Conservation (phyloP, 2,888 invertebrate genomes). For the Aplocera efformata region DNA sequence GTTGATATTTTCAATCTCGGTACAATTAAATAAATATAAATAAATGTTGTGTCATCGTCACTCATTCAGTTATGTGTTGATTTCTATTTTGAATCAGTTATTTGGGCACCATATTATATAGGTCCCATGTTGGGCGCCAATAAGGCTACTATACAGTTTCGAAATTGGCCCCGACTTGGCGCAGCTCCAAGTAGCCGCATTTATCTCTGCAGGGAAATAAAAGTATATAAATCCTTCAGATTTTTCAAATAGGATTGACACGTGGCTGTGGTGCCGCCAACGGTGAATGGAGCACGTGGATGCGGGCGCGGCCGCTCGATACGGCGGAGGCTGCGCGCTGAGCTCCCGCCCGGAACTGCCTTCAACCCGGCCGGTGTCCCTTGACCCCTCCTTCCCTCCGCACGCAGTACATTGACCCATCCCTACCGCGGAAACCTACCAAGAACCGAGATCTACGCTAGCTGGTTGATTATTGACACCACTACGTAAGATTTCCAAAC, state of each 20-base stretch:
- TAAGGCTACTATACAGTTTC: constrained; percentile 19
- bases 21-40: too few species aligned
- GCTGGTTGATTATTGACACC: constrained; percentile 43
- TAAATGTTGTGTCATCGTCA: too few species aligned
- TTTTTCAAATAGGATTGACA: constrained; percentile 37
- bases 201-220: constrained; percentile 12
- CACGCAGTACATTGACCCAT: constrained; percentile 36
- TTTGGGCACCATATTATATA: neutral
- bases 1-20: too few species aligned
- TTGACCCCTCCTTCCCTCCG: constrained; percentile 43
- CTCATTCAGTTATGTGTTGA: too few species aligned
- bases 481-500: constrained; percentile 47
- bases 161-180: constrained; percentile 18
- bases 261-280: constrained; percentile 44
- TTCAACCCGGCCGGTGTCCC: constrained; percentile 40
- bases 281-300: constrained; percentile 66
- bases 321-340: constrained; percentile 67
- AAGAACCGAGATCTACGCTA: constrained; percentile 43
- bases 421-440: constrained; percentile 27
- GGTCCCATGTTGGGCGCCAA: constrained; percentile 32
- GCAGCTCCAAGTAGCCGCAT: constrained; percentile 18
- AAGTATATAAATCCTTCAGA: constrained; percentile 24
- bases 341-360: constrained; percentile 48
- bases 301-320: constrained; percentile 66
- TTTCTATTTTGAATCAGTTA: too few species aligned